Evolutionary conservation across 1,140 invertebrate genomes (phyloP).

Genomic region (Drosophila bifasciata): DNA sequence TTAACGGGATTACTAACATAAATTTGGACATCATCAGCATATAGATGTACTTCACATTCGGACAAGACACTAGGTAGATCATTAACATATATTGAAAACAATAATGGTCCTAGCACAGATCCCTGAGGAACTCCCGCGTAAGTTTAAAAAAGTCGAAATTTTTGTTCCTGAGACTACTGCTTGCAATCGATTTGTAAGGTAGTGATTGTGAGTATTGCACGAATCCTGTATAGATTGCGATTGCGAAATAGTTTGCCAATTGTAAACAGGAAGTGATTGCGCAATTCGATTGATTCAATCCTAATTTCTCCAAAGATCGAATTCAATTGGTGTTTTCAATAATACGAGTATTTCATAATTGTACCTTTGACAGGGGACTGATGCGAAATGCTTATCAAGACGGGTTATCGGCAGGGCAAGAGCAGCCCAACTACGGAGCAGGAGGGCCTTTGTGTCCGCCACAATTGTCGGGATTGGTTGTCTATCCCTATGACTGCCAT

Average conservation of each 20-base stretch:
- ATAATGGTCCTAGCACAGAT: no score
- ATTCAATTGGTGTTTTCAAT: slow-evolving; percentile 30
- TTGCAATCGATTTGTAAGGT: no score
- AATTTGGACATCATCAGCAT: no score
- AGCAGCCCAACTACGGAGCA: slow-evolving; percentile 63
- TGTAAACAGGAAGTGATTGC: no score
- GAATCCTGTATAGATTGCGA: neutral
- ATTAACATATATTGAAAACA: no score
- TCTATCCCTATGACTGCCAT: slow-evolving; percentile 87
- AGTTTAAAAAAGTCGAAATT: no score
- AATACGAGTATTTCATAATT: slow-evolving; percentile 55
- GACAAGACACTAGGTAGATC: no score
- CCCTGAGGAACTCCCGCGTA: no score
- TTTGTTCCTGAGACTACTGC: no score
- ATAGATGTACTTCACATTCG: no score
- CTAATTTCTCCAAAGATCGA: slow-evolving; percentile 18
- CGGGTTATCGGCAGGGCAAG: slow-evolving; percentile 62
- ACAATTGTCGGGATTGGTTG: slow-evolving; percentile 86
- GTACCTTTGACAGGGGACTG: slow-evolving; percentile 53
- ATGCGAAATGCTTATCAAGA: slow-evolving; percentile 59
- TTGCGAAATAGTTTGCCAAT: no score
- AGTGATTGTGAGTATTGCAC: slow-evolving; percentile 32
- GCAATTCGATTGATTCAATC: slow-evolving; percentile 7
- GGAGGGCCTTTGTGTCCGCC: slow-evolving; percentile 85
- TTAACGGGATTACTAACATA: no score